Evolutionary conservation across 2,888 invertebrate genomes (phyloP).

Genomic region (Acrobasis suavella): DNA sequence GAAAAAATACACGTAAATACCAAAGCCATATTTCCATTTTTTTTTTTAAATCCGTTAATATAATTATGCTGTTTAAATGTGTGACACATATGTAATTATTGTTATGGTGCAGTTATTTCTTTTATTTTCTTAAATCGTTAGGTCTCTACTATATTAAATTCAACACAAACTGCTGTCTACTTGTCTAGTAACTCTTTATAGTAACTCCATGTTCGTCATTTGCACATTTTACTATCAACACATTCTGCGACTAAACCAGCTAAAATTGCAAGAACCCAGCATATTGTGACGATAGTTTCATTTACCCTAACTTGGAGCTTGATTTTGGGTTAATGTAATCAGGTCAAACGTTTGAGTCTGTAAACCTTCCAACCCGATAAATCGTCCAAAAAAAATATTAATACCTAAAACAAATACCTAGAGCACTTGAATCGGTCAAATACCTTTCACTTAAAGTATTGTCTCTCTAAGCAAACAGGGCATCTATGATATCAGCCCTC

Average conservation of each 20-base stretch:
- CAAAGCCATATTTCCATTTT: too few relatives aligned
- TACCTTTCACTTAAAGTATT: neutral
- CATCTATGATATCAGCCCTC: conserved; percentile 1
- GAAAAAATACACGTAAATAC: too few relatives aligned
- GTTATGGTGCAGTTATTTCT: too few relatives aligned
- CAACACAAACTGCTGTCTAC: too few relatives aligned
- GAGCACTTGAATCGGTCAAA: too few relatives aligned
- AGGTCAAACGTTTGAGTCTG: neutral
- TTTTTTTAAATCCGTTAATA: too few relatives aligned
- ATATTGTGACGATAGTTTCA: conserved; percentile 47
- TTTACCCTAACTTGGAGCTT: conserved; percentile 33
- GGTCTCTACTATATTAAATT: too few relatives aligned
- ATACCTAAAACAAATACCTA: too few relatives aligned
- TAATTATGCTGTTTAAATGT: too few relatives aligned
- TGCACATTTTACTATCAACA: neutral
- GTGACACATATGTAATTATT: too few relatives aligned
- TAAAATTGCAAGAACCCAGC: conserved; percentile 54
- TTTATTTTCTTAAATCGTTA: too few relatives aligned
- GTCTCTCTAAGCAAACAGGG: neutral
- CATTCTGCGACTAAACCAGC: conserved; percentile 42
- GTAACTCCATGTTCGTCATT: neutral
- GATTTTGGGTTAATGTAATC: conserved; percentile 21
- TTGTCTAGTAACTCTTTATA: too few relatives aligned
- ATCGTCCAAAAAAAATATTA: neutral
- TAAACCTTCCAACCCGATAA: neutral